These are phyloP conservation scores for Atlantisia rogersi DNA, from an alignment of 2,113 vertebrate genomes.

Conservation along the genomic window DNA sequence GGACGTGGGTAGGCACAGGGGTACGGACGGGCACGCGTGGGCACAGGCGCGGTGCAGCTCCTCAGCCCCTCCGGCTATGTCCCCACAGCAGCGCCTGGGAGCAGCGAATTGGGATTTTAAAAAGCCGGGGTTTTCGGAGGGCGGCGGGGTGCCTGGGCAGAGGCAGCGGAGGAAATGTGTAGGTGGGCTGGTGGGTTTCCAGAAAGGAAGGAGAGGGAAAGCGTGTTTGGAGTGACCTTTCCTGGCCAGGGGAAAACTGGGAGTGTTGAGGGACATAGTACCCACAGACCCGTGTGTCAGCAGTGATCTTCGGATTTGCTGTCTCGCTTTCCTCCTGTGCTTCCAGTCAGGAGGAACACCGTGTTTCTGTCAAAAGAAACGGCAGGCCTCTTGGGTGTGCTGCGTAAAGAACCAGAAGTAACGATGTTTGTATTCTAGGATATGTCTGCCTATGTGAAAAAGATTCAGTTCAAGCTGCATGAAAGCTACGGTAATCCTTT, in stretches of 20 bases:
- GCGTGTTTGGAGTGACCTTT: not conserved
- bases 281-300: accelerated
- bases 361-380: too few relatives aligned
- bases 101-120: too few relatives aligned
- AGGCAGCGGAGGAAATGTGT: too few relatives aligned
- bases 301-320: accelerated
- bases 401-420: not conserved
- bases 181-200: accelerated
- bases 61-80: too few relatives aligned
- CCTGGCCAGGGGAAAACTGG: not conserved
- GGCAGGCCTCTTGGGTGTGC: accelerated
- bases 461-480: constrained; percentile 98
- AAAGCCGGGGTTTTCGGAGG: not conserved
- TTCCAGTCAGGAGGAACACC: too few relatives aligned
- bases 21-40: too few relatives aligned
- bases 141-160: too few relatives aligned
- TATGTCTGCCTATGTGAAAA: constrained; percentile 98
- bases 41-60: not conserved
- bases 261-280: accelerated
- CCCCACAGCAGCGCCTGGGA: too few relatives aligned
- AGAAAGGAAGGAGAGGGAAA: not conserved
- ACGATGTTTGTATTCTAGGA: constrained; percentile 78
- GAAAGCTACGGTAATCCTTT: constrained; percentile 97
- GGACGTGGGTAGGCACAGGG: too few relatives aligned
- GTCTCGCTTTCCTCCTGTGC: accelerated